Base-by-base conservation (phyloP, 2,888 invertebrate genomes). In the Pristionchus exspectatus region DNA sequence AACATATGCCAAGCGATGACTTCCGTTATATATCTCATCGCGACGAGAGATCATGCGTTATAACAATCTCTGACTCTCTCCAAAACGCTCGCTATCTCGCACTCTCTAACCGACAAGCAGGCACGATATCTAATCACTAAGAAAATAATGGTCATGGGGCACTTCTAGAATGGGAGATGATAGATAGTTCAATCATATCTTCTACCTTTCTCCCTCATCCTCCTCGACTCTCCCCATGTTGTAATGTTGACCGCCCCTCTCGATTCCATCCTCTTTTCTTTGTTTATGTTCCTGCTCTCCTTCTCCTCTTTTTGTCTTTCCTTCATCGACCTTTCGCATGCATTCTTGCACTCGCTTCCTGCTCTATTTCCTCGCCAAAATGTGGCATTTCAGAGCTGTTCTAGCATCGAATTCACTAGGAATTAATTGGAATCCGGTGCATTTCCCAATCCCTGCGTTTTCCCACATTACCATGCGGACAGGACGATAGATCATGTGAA, bases 201-300 rank as follows among this genome's bases (percentile, higher is more conserved):
- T 44, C n/a, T 54, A 14, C 54, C 81, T 38, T 33, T n/a, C 50
- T 27, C 27, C 54, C 81, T 81, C 44, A 14, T n/a, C n/a, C 74
- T 74, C n/a, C 74, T 74, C 38, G 2, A 38, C 74, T 74, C 74
- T 77, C 33, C 56, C 30, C 59, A 21, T 63, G 63, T 85, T 81
- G 81, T 81, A 81, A 81, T 81, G 81, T 50, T 81, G 81, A 81
- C 81, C 81, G 50, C 56, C 56, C 84, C 54, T 54, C 38, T 74
- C 69, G 30, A 69, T 74, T 74, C 72, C 27, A n/a, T 16, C 72
- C 33, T 38, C 74, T 74, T 38, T 21, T n/a, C 7, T 2, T 63
- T 63, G 63, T 77, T 33, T 44, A 44, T 77, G n/a, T 59, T 84
- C 83, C 27, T 84, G 84, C 59, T 3, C 81, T 9, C 63, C 74